phyloP scores from a whole-genome alignment of 2,888 invertebrate genomes.

The Bruchidius siliquastri region DNA sequence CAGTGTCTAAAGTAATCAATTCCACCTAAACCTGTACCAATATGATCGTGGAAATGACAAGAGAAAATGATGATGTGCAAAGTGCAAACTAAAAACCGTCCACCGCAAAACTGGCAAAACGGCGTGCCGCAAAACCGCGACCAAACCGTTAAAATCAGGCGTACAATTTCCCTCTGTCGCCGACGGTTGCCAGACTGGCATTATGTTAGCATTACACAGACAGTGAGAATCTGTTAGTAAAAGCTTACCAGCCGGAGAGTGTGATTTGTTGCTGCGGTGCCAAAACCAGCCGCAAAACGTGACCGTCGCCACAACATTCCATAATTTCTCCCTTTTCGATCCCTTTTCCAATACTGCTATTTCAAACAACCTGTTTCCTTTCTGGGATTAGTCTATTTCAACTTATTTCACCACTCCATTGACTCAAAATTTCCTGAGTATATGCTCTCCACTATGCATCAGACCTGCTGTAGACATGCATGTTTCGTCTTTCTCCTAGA shows the following conservation, averaged over 20 bases:
- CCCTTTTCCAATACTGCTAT: too few species aligned
- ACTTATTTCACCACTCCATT: too few species aligned
- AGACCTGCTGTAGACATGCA: too few species aligned
- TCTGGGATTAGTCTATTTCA: too few species aligned
- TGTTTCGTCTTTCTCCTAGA: too few species aligned
- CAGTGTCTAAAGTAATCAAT: neutral
- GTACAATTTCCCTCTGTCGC: constrained; percentile 46
- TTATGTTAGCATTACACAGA: constrained; percentile 48
- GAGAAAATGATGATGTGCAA: neutral
- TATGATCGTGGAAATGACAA: neutral
- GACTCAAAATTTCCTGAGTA: too few species aligned
- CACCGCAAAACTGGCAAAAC: constrained; percentile 40
- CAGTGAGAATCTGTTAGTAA: constrained; percentile 49
- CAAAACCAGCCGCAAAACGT: constrained; percentile 43
- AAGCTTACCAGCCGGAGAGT: constrained; percentile 40
- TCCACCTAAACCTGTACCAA: neutral
- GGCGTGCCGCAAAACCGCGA: constrained; percentile 38
- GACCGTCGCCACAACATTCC: constrained; percentile 24
- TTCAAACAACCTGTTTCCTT: neutral
- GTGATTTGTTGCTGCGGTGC: constrained; percentile 49
- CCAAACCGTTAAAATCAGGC: constrained; percentile 44
- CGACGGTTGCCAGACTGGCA: constrained; percentile 33
- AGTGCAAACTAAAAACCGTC: constrained; percentile 27
- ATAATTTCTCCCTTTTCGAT: constrained; percentile 22
- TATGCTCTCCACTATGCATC: too few species aligned